Base-by-base conservation (phyloP, 2,113 vertebrate genomes). In the Danionella cerebrum region DNA sequence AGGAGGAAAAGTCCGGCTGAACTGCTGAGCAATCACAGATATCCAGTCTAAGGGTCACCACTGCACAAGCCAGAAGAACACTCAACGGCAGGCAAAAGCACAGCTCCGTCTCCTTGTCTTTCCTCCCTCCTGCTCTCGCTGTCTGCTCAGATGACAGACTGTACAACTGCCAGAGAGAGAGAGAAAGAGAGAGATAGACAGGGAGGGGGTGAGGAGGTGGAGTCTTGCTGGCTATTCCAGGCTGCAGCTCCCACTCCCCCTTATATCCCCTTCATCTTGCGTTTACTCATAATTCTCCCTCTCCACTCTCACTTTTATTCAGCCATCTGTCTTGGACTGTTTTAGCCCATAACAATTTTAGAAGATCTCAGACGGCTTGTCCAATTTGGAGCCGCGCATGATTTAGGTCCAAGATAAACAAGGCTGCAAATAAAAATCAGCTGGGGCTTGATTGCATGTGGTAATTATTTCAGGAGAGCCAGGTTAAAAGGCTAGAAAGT, bases 91-190 rank as follows among this genome's bases (percentile, higher is more conserved):
- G 62, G 57, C 16, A 65, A 73, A 53, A 55, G 62, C 64, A 66
- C 54, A 73, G 60, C 36, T 67, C 67, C 65, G 77, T 64, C 71
- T 65, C 45, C 57, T 74, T 52, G 42, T 64, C 50, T 54, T 76
- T 52, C 71, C 63, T 62, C 76, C 78, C 79, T 85, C 79, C 84
- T 81, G 75, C 81, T 86, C 70, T 81, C 84, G 85, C 80, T 80
- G 87, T 81, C 85, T 79, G 85, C 84, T 86, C 85, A 86, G 87
- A 89, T 87, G 83, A 86, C 84, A 85, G 79, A 76, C 80, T 84
- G 68, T 78, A 79, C 74, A 80, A 74, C 73, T 57, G 78, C 78
- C 78, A 77, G 67, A 27, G 57, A 70, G 67, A 65, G 60, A 55
- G 63, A 25, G 47, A 52, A 31, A 13, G 55, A 67, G 22, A 58